Conservation (phyloP, 2,113 vertebrate species). For the Ctenomys sociabilis region DNA sequence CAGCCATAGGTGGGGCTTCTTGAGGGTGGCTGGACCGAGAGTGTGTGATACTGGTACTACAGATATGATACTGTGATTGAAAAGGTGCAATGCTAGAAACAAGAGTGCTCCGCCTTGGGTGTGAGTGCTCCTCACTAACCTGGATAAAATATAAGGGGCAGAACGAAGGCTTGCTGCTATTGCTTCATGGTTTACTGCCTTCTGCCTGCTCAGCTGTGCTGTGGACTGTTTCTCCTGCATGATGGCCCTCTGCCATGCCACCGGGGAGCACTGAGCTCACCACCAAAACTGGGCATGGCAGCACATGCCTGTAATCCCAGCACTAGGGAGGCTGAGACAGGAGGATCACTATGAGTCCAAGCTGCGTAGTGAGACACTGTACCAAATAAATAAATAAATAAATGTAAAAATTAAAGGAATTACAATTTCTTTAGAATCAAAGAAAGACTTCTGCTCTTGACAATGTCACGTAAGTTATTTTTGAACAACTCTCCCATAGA, state of each 20-base stretch:
- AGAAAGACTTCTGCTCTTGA: conserved; percentile 30
- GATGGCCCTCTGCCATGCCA: neutral
- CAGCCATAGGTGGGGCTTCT: neutral
- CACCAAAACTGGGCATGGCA: no score
- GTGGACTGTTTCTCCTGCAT: neutral
- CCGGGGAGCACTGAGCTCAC: no score
- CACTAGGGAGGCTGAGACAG: no score
- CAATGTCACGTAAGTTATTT: neutral
- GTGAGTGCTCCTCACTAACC: neutral
- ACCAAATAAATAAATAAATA: neutral
- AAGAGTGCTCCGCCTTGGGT: neutral
- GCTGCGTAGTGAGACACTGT: no score
- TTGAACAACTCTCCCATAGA: neutral
- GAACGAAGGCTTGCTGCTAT: no score
- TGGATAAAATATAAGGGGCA: neutral
- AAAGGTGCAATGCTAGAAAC: neutral
- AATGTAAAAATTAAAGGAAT: neutral
- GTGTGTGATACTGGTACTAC: neutral
- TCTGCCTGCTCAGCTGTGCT: neutral
- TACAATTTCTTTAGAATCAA: neutral
- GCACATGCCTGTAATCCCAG: no score
- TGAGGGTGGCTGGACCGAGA: neutral
- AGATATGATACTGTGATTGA: neutral
- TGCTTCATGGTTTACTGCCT: neutral
- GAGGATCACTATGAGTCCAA: no score